Base-by-base conservation (phyloP, 1,140 invertebrate species). In the Tetramorium alpestre region DNA sequence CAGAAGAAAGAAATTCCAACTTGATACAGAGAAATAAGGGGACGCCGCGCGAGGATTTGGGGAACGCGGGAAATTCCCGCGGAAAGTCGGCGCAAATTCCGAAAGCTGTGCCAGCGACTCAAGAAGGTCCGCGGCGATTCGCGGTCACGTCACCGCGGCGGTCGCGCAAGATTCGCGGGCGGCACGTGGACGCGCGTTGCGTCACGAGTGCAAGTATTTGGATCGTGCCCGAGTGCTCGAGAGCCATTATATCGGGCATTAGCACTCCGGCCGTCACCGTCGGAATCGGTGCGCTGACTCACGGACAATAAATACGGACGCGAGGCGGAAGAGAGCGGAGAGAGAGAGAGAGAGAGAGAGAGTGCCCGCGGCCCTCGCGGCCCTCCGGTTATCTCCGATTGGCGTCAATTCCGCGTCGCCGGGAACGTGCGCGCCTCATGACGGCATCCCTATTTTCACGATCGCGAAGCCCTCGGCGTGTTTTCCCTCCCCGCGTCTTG, bases 121-220 rank as follows among this genome's bases (percentile, higher is more conserved):
- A 18, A 18, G 18, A 28, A 58, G n/a, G 22, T 56, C 18, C 47
- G 60, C 54, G 18, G 47, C 7, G 41, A 60, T 75, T 70, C 54
- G 51, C 38, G 49, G 33, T 51, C 77, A 54, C 10, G 33, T 51
- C 77, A 41, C 10, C 47, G 41, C 41, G 33, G 33, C 33, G 33
- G 33, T 33, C 33, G 33, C 65, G 22, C 38, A 86, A 76, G 67
- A 88, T 88, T 90, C 65, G 44, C 38, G 49, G 49, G 7, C 77
- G 65, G 54, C 77, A 77, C 72, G 82, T 73, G 80, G 28, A 73
- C 49, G 58, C 44, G n/a, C 44, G 56, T 91, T 90, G 56, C 89
- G 88, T 91, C 89, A 91, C 44, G 54, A 28, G 72, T 72, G 70
- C 75, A 75, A 89, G 87, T 85, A 91, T 89, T 91, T 90, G 75